Percentiles rank a stretch among this genome's conserved stretches.
phyloP scores from a whole-genome alignment of 2,797 vertebrate genomes.

The Leucoraja ocellata region DNA sequence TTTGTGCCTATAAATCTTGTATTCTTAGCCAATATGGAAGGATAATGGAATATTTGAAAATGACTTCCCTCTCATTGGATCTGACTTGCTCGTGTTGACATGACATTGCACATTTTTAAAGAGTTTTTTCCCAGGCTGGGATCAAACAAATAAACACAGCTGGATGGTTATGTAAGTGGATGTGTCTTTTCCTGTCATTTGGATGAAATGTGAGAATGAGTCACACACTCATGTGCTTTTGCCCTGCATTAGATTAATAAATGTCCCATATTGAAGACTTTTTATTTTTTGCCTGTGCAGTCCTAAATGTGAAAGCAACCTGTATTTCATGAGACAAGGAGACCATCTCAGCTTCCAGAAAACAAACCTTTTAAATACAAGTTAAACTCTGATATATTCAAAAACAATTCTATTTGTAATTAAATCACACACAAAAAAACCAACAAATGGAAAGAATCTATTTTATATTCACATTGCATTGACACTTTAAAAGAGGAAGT shows the following conservation, averaged over 20 bases:
- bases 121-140: too few relatives aligned
- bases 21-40: neutral
- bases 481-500: constrained; percentile 59
- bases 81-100: neutral
- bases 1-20: neutral
- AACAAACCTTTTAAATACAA: neutral
- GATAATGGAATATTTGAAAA: neutral
- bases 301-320: neutral
- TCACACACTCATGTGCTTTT: constrained; percentile 48
- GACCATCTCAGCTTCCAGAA: neutral
- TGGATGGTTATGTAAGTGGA: constrained; percentile 1
- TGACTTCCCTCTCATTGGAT: neutral
- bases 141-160: neutral
- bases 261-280: neutral
- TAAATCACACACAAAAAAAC: neutral
- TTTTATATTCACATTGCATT: constrained; percentile 14
- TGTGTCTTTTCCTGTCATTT: neutral
- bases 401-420: neutral
- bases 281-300: neutral
- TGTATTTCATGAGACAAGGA: neutral
- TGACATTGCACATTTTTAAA: neutral
- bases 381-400: too few relatives aligned
- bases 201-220: constrained; percentile 44
- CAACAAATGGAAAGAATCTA: neutral
- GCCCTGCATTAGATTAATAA: neutral